Conservation (phyloP, 1,140 invertebrate species). For the Euwallacea fornicatus region DNA sequence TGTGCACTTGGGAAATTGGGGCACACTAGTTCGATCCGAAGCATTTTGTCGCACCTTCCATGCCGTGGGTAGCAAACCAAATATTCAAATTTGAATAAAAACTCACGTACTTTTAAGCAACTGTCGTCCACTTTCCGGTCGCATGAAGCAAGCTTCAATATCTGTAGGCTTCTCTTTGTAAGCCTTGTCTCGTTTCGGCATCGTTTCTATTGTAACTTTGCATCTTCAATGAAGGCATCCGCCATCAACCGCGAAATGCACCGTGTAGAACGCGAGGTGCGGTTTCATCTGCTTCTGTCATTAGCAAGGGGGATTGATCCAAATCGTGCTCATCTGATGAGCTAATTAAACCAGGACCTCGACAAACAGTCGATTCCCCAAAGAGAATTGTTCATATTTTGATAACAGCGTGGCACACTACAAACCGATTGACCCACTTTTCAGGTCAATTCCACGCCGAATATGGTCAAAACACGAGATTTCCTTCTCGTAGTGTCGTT, state of each 20-base stretch:
- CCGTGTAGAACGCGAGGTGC: no score
- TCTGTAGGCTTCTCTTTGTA: no score
- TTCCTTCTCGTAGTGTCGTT: conserved; percentile 29
- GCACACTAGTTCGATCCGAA: not conserved
- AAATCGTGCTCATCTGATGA: no score
- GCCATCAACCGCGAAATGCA: no score
- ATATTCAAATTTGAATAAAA: not conserved
- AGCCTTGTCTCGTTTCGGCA: no score
- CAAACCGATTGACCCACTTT: conserved; percentile 28
- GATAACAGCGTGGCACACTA: conserved; percentile 27
- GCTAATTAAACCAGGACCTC: no score
- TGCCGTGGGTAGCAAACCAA: not conserved
- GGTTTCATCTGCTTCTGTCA: no score
- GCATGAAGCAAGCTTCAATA: not conserved
- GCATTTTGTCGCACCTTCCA: conserved; percentile 1
- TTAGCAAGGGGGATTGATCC: no score
- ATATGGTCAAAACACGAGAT: conserved; percentile 33
- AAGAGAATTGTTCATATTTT: conserved; percentile 32
- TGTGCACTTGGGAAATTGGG: not conserved
- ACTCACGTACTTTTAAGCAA: not conserved
- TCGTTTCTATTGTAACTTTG: no score
- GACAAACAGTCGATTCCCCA: conserved; percentile 28
- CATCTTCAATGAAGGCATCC: no score
- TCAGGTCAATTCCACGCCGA: conserved; percentile 23
- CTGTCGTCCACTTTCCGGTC: not conserved